These are phyloP conservation scores for Drosophila limbata DNA, from an alignment of 2,888 invertebrate species.

Conservation along the genomic window DNA sequence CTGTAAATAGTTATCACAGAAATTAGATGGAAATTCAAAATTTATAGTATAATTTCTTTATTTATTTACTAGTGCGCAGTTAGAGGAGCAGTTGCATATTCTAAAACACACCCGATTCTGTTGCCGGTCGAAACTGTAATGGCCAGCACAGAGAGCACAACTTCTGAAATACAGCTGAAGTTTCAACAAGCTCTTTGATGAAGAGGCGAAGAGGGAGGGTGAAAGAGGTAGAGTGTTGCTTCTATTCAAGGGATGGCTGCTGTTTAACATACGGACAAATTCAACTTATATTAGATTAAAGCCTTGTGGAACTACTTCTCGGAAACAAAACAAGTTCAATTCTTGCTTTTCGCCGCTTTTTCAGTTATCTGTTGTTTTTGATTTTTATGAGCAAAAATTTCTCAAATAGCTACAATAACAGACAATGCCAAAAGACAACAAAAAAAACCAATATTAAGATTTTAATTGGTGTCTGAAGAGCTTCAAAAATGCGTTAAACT, in stretches of 20 bases:
- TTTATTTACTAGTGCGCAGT: conserved; percentile 5
- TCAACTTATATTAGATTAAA: conserved; percentile 10
- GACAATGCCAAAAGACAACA: conserved; percentile 10
- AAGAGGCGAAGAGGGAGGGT: neutral
- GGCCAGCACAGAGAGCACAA: conserved; percentile 18
- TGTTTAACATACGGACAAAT: neutral
- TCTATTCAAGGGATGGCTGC: neutral
- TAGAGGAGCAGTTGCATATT: neutral
- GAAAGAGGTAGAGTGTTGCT: neutral
- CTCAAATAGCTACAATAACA: conserved; percentile 2
- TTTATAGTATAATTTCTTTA: conserved; percentile 5
- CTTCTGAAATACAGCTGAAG: conserved; percentile 16
- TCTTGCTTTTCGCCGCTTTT: neutral
- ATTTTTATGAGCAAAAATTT: conserved; percentile 24
- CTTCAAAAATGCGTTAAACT: conserved; percentile 9
- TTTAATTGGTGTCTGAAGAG: conserved; percentile 26
- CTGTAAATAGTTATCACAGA: conserved; percentile 10
- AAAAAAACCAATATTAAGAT: conserved; percentile 8
- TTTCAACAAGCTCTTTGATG: conserved; percentile 1
- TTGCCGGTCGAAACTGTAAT: conserved; percentile 39
- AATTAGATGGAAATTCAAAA: neutral
- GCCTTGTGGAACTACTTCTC: conserved; percentile 25
- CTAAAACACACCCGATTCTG: conserved; percentile 31
- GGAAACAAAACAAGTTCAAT: conserved; percentile 25
- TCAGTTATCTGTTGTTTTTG: conserved; percentile 20